These are phyloP conservation scores for Harmothoe impar DNA, from an alignment of 2,888 invertebrate species.

Conservation along the genomic window DNA sequence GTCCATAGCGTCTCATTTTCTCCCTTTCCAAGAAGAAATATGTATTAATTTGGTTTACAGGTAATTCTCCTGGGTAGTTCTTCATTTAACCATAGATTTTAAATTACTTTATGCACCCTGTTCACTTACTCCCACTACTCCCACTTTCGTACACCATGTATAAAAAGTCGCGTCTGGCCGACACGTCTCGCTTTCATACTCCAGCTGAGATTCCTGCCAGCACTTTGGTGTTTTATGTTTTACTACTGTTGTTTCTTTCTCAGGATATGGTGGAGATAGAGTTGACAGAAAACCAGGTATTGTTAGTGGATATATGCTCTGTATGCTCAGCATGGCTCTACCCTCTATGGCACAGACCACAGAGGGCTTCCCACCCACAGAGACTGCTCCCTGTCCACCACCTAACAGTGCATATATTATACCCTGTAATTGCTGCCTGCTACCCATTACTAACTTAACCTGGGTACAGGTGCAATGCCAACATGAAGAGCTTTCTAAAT, in stretches of 20 bases:
- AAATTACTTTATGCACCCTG: too few species aligned
- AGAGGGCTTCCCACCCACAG: not conserved
- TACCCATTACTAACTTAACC: not conserved
- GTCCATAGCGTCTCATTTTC: too few species aligned
- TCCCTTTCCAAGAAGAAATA: too few species aligned
- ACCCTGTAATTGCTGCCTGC: not conserved
- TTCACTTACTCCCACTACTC: too few species aligned
- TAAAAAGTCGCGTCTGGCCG: too few species aligned
- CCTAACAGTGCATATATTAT: not conserved
- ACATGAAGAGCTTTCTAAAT: not conserved
- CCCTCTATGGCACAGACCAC: not conserved
- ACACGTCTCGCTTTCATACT: too few species aligned
- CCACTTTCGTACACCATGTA: too few species aligned
- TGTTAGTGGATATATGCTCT: not conserved
- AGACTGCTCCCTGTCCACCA: not conserved
- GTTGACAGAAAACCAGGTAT: constrained; percentile 38
- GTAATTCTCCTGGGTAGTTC: too few species aligned
- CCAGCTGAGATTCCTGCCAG: too few species aligned
- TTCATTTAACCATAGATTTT: too few species aligned
- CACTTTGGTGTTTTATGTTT: not conserved
- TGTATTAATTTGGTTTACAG: too few species aligned
- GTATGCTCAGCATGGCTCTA: constrained; percentile 36
- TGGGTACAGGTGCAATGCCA: not conserved
- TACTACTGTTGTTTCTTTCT: constrained; percentile 29
- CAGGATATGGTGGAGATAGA: constrained; percentile 19